phyloP scores from a whole-genome alignment of 2,113 vertebrate species.

The Myotis davidii region DNA sequence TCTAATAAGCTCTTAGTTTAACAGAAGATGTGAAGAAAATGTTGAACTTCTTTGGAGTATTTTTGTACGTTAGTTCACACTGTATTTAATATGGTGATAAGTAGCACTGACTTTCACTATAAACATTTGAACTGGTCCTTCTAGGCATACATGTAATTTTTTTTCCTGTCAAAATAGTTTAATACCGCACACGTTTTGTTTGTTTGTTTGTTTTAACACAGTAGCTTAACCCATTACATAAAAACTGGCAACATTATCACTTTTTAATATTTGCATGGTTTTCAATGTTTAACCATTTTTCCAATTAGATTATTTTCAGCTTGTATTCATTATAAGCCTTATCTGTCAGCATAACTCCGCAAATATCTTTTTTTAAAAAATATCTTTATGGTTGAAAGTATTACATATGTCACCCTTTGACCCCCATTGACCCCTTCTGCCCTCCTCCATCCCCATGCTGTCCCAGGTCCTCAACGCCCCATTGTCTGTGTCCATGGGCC shows the following conservation, averaged over 20 bases:
- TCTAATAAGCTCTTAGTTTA: not conserved
- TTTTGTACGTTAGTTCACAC: not conserved
- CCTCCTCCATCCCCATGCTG: too few species aligned
- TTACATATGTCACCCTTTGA: too few species aligned
- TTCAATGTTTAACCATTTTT: constrained; percentile 20
- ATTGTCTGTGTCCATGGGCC: too few species aligned
- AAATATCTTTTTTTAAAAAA: not conserved
- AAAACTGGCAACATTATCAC: not conserved
- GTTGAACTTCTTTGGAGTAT: not conserved
- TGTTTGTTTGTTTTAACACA: not conserved
- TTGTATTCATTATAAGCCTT: not conserved
- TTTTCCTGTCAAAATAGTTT: not conserved
- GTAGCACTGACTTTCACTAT: not conserved
- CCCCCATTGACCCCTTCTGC: too few species aligned
- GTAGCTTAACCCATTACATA: not conserved
- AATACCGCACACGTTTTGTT: not conserved
- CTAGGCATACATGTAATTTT: not conserved
- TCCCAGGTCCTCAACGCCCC: too few species aligned
- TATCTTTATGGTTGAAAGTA: too few species aligned
- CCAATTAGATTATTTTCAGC: not conserved
- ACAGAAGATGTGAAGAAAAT: not conserved
- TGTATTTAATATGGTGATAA: not conserved
- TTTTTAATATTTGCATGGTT: not conserved
- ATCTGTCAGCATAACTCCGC: not conserved
- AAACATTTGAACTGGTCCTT: not conserved